Base-by-base conservation (phyloP, 2,888 invertebrate genomes). In the Empis livida region DNA sequence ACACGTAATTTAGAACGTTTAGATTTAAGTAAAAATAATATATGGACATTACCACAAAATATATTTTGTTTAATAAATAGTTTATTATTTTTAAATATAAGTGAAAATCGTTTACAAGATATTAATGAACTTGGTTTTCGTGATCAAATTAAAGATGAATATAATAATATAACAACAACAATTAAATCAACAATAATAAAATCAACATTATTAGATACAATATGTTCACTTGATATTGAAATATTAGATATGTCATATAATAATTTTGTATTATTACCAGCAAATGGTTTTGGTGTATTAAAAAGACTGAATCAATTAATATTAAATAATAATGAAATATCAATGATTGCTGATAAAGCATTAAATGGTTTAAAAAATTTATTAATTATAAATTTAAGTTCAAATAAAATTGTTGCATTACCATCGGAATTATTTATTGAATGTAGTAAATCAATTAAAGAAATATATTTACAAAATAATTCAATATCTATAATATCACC, bases 401-500 rank as follows among this genome's bases (percentile, higher is more conserved):
- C 88, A 59, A 95, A 95, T 70, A 84, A 87, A 74, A 81, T 95
- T 54, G 85, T 85, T 37, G 85, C 88, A 45, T 74, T 95, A 56
- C 93, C 94, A 40, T 80, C 86, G 53, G 84, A 85, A 61, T 71
- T 94, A 54, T 91, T 94, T 62, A 77, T 77, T 63, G 89, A 90
- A 69, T 79, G 82, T 59, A 74, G 80, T 45, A 79, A 80, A 53
- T 80, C 82, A 51, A 82, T 93, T 58, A 87, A 85, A 71, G 91
- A 92, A 71, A 82, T 93, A 61, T 85, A 90, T 70, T 72, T 92
- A 63, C 88, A 90, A 69, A 92, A 92, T 71, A 93, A 93, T 74
- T 88, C 90, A 17, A 84, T 94, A 58, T 83, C 84, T 64, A 84
- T 84, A 41, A 74, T 93, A 55, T 85, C 90, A 55, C 86, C 89